phyloP scores from a whole-genome alignment of 2,113 vertebrate species.

The Amblyopsis rosae region DNA sequence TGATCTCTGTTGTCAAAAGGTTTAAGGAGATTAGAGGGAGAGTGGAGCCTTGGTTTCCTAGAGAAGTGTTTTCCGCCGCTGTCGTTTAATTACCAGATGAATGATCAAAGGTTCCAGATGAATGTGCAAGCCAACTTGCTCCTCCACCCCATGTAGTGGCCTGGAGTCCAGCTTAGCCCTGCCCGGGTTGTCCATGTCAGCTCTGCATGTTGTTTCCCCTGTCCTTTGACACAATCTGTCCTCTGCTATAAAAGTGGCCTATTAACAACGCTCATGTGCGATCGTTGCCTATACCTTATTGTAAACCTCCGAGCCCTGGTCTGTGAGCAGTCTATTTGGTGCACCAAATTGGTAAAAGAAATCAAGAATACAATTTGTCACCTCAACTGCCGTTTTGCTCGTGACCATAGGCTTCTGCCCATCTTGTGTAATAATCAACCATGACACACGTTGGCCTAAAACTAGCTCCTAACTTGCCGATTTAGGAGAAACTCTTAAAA shows the following conservation, averaged over 20 bases:
- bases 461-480: no score
- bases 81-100: conserved; percentile 23
- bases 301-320: no score
- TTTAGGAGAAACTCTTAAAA: no score
- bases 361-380: no score
- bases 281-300: no score
- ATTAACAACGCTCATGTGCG: conserved; percentile 6
- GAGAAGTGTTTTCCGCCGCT: conserved; percentile 56
- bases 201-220: conserved; percentile 11
- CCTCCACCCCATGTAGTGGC: conserved; percentile 56
- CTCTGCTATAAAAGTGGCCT: conserved; percentile 31
- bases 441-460: no score
- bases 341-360: no score
- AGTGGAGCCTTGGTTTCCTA: conserved; percentile 78
- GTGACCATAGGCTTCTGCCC: no score
- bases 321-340: no score
- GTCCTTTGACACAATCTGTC: background rate
- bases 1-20: conserved; percentile 77
- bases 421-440: no score
- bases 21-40: conserved; percentile 72
- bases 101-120: conserved; percentile 78
- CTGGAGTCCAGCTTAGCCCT: background rate
- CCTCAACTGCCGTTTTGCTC: no score
- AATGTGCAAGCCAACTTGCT: conserved; percentile 65
- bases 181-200: background rate